Evolutionary conservation across 1,140 invertebrate species (phyloP).

Genomic region (Ooceraea biroi): DNA sequence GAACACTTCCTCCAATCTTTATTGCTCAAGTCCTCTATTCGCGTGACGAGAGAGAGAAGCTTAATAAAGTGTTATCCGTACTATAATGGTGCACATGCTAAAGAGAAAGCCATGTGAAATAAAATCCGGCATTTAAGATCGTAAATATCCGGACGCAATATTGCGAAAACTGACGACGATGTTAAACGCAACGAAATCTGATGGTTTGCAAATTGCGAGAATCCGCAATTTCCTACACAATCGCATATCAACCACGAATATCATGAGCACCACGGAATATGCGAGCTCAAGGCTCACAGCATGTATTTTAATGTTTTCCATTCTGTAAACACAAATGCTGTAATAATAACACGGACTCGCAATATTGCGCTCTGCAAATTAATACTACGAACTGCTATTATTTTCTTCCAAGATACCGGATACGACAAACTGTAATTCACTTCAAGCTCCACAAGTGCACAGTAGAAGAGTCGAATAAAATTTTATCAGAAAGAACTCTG

Average conservation of each 20-base stretch:
- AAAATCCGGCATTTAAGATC: background rate
- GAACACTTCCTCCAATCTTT: slow-evolving; percentile 5
- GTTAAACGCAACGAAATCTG: background rate
- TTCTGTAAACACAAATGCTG: background rate
- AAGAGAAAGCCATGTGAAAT: slow-evolving; percentile 13
- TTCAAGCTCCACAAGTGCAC: background rate
- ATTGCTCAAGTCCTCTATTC: background rate
- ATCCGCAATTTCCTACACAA: background rate
- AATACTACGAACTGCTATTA: background rate
- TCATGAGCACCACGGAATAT: too few species aligned
- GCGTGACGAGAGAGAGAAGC: background rate
- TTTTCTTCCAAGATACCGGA: background rate
- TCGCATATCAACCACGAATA: background rate
- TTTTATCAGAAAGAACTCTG: slow-evolving; percentile 3
- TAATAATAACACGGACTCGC: background rate
- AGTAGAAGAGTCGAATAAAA: too few species aligned
- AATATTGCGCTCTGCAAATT: slow-evolving; percentile 1
- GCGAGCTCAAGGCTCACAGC: background rate
- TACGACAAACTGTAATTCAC: too few species aligned
- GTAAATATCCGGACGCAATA: background rate
- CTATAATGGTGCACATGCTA: slow-evolving; percentile 14
- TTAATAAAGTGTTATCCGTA: slow-evolving; percentile 32
- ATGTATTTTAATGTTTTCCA: background rate
- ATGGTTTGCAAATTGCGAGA: background rate
- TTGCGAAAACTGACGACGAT: background rate